These are phyloP conservation scores for Psix sp. DNA, from an alignment of 1,140 invertebrate species.

Conservation along the genomic window DNA sequence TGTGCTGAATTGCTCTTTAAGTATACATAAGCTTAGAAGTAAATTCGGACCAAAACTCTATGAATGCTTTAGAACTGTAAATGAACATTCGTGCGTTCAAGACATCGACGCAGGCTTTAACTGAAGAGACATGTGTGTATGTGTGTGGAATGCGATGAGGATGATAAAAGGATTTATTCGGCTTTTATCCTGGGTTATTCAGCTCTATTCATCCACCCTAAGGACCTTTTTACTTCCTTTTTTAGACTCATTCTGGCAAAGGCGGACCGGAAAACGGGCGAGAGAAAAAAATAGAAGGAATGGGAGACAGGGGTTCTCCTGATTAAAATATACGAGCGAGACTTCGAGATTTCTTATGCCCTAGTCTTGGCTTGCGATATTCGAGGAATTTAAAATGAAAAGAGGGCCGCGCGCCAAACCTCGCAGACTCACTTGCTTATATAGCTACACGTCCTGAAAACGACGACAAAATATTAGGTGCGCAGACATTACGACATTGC, in stretches of 20 bases:
- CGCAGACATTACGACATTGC: conserved; percentile 55
- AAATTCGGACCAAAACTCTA: conserved; percentile 29
- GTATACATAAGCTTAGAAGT: conserved; percentile 25
- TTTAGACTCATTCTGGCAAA: conserved; percentile 65
- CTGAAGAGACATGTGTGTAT: conserved; percentile 31
- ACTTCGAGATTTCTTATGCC: conserved; percentile 74
- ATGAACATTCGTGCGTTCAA: conserved; percentile 38
- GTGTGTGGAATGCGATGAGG: conserved; percentile 67
- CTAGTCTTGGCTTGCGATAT: conserved; percentile 65
- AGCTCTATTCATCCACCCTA: conserved; percentile 73
- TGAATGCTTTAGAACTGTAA: conserved; percentile 30
- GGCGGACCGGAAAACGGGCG: conserved; percentile 53
- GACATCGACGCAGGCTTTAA: conserved; percentile 19
- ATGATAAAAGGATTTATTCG: conserved; percentile 78
- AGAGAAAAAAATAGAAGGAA: conserved; percentile 62
- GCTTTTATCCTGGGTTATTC: conserved; percentile 76
- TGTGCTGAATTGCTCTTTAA: too few relatives aligned
- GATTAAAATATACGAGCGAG: conserved; percentile 76
- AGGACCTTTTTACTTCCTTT: conserved; percentile 66
- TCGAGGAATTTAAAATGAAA: conserved; percentile 75
- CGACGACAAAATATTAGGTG: conserved; percentile 62
- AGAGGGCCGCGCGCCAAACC: conserved; percentile 51
- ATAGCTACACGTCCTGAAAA: conserved; percentile 47
- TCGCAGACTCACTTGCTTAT: conserved; percentile 34
- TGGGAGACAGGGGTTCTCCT: conserved; percentile 62